These are phyloP conservation scores for Perognathus longimembris DNA, from an alignment of 2,113 vertebrate species.

Conservation along the genomic window DNA sequence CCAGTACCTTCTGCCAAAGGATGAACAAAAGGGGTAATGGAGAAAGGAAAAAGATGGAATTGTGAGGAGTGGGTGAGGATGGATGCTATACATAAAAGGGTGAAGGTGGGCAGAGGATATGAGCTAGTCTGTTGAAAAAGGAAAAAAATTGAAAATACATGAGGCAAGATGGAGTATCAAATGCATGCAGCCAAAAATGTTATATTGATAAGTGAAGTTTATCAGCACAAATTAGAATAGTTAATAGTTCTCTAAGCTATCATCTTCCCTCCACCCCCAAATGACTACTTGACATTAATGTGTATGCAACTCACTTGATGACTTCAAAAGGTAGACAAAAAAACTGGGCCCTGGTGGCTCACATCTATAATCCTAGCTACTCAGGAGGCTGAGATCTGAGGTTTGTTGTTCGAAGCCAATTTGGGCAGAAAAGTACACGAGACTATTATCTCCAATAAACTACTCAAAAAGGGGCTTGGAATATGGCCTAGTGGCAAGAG, in stretches of 20 bases:
- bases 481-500: too few relatives aligned
- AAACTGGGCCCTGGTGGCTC: too few relatives aligned
- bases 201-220: slow-evolving; percentile 86
- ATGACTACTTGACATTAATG: background rate
- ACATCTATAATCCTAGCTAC: too few relatives aligned
- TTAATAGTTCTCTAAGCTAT: slow-evolving; percentile 79
- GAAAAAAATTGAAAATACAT: slow-evolving; percentile 65
- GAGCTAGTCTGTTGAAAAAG: slow-evolving; percentile 71
- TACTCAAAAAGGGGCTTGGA: too few relatives aligned
- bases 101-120: slow-evolving; percentile 74
- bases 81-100: slow-evolving; percentile 73
- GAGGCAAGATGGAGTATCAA: slow-evolving; percentile 78
- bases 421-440: too few relatives aligned
- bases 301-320: background rate
- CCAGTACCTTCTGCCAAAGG: slow-evolving; percentile 86
- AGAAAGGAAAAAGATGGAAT: slow-evolving; percentile 58
- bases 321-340: background rate
- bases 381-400: too few relatives aligned
- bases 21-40: slow-evolving; percentile 82
- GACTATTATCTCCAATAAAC: too few relatives aligned
- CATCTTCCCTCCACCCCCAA: slow-evolving; percentile 41
- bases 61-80: slow-evolving; percentile 68
- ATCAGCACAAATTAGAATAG: slow-evolving; percentile 88
- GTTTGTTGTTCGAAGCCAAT: too few relatives aligned
- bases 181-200: slow-evolving; percentile 89